Conservation (phyloP, 1,140 invertebrate genomes). For the Holotrichia oblita region DNA sequence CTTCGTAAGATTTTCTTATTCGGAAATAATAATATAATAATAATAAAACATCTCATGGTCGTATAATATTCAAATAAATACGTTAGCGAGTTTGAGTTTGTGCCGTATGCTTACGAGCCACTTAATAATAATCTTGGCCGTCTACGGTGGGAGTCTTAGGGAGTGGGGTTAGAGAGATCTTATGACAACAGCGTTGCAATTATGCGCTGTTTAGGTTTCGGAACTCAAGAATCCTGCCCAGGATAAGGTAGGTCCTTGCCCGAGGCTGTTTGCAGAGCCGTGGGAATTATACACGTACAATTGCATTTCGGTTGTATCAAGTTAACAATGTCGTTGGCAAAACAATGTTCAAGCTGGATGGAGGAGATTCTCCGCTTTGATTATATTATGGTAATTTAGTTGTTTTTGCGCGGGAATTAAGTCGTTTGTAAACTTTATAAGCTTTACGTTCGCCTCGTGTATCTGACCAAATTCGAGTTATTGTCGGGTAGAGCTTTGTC, state of each 20-base stretch:
- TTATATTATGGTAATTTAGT: too few species aligned
- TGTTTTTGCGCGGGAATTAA: constrained; percentile 45
- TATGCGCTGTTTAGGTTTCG: constrained; percentile 43
- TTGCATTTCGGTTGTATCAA: constrained; percentile 44
- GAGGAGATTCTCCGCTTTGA: constrained; percentile 44
- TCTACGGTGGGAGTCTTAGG: constrained; percentile 40
- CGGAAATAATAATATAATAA: too few species aligned
- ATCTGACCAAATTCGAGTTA: constrained; percentile 10
- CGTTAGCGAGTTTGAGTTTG: constrained; percentile 17
- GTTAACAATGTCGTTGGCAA: constrained; percentile 46
- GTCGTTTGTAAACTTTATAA: constrained; percentile 44
- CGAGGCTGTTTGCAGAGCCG: constrained; percentile 43
- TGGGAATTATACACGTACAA: constrained; percentile 45
- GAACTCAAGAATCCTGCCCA: constrained; percentile 43
- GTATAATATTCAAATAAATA: constrained; percentile 38
- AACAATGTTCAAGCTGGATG: constrained; percentile 42
- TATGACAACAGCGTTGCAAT: constrained; percentile 46
- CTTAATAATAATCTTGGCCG: constrained; percentile 38
- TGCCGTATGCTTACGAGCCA: neutral
- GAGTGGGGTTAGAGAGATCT: constrained; percentile 43
- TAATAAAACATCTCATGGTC: too few species aligned
- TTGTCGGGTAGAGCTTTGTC: constrained; percentile 18
- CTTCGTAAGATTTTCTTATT: too few species aligned
- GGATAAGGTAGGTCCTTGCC: constrained; percentile 45
- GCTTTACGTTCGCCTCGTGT: constrained; percentile 39